Base-by-base conservation (phyloP, 2,797 vertebrate species). In the Hemibagrus guttatus region DNA sequence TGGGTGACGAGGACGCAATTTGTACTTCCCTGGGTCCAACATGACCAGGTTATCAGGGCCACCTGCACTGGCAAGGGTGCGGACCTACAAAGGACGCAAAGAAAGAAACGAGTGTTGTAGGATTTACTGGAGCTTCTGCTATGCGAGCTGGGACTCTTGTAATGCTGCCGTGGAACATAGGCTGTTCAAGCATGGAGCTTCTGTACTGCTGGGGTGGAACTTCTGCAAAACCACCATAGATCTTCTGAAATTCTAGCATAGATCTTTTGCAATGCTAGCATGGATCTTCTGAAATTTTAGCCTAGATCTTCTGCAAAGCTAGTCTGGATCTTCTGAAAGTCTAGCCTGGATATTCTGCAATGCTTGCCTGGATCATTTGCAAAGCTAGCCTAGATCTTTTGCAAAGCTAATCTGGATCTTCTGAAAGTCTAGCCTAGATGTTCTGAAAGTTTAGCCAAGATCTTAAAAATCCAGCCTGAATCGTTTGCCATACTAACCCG, bases 11-110 rank as follows among this genome's bases (percentile, higher is more conserved):
- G 97, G 94, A 54, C 96, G 98, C 13, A 95, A 95, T 94, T 98
- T 99, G 88, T 99, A 99, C 91, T 99, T 99, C 2, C 83, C 92
- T 13, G 98, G 98, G 92, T 99, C 98, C 93, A 99, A 91, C 91
- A 99, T 95, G 69, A 99, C 96, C 92, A 99, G 94, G 89, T 99
- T 99, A 88, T 99, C 98, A 21, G 97, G 97, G 26, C 98, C 98
- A 87, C 98, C 98, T 85, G 98, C 95, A 87, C 98, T 99, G 90
- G 98, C 97, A 92, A 99, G 95, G 39, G 98, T 99, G 90, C 98
- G 97, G 87, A 99, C 98, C 98, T 99, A 90, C 90, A 42, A 87
- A 19, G 14, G 4, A n/a, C 3, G 42, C 8, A n/a, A 5, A 21
- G 35, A 52, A 75, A 76, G 6, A 31, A 31, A 31, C 7, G 3